Base-by-base conservation (phyloP, 2,888 invertebrate genomes). In the Invenusta paracnida region DNA sequence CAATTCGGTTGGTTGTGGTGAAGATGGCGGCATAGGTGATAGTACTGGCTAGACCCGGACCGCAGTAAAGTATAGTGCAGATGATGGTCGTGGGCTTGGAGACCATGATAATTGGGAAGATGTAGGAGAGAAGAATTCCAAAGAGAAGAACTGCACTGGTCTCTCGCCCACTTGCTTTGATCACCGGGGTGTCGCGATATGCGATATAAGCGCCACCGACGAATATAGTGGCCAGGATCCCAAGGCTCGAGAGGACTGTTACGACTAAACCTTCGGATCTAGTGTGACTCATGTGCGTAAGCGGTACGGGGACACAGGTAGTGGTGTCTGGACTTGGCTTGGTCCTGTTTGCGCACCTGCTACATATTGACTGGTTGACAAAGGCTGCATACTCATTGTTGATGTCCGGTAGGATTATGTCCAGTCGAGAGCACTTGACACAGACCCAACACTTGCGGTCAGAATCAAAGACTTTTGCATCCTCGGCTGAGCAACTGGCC, bases 371-470 rank as follows among this genome's bases (percentile, higher is more conserved):
- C 48, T 48, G 48, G 48, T 48, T 48, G 48, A 48, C 17, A 48
- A 48, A 48, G 17, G 48, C 48, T 48, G 5, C 5, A 17, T 11
- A 48, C 17, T 48, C 48, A 11, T 48, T 17, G 5, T 5, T 48
- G 48, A 17, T n/a, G 2, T 30, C 30, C 25, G 29, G 27, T n/a
- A n/a, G 27, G 23, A 81, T 30, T 1, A 81, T 81, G 82, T 81
- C 82, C 23, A n/a, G n/a, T 25, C 82, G 0, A n/a, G 1, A 23
- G 27, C 82, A 81, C n/a, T n/a, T 81, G 23, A 25, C 25, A 30
- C 82, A 81, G 0, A 25, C 29, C 92, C 86, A 2, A 93, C 91
- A 0, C 93, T 93, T 86, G 89, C 87, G 84, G 91, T 91, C 30
- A 91, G 89, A 25, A 90, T 88, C 25, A 91, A 88, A 27, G 90